A percentile compares a stretch with the other conserved stretches of the same genome.
phyloP scores from a whole-genome alignment of 1,140 invertebrate genomes.

The Drosophila pallidifrons region DNA sequence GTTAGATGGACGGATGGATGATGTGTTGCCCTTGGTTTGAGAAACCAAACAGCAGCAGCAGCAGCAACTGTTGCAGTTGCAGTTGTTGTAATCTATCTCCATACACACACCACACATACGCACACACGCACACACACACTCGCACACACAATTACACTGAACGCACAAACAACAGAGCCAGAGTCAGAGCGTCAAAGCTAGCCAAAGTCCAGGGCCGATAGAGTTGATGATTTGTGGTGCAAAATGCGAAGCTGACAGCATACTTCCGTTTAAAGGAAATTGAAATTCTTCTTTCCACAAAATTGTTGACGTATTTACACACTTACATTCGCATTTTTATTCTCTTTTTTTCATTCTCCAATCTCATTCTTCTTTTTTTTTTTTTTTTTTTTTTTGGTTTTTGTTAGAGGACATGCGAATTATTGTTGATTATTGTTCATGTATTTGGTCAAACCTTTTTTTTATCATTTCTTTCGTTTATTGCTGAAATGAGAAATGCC shows the following conservation, averaged over 20 bases:
- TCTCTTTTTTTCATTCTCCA: background rate
- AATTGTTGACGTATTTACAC: slow-evolving; percentile 81
- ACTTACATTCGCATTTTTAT: slow-evolving; percentile 31
- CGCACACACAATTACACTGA: background rate
- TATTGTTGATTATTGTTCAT: too few species aligned
- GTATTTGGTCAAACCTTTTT: too few species aligned
- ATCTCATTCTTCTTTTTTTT: background rate
- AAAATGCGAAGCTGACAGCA: slow-evolving; percentile 79
- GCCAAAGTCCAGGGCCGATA: slow-evolving; percentile 58
- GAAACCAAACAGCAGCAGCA: slow-evolving; percentile 13
- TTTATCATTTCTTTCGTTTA: too few species aligned
- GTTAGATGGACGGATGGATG: slow-evolving; percentile 80
- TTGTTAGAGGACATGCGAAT: too few species aligned
- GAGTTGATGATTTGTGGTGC: slow-evolving; percentile 80
- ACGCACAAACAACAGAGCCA: slow-evolving; percentile 2
- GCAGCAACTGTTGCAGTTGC: slow-evolving; percentile 38
- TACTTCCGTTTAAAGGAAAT: slow-evolving; percentile 81
- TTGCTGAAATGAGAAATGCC: too few species aligned
- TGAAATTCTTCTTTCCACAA: slow-evolving; percentile 81
- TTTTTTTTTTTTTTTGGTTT: too few species aligned
- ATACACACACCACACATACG: slow-evolving; percentile 21
- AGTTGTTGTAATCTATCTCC: slow-evolving; percentile 75
- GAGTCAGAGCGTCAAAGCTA: slow-evolving; percentile 21
- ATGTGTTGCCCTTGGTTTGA: slow-evolving; percentile 54
- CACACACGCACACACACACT: background rate